Base-by-base conservation (phyloP, 2,797 vertebrate genomes). In the Merluccius polli region DNA sequence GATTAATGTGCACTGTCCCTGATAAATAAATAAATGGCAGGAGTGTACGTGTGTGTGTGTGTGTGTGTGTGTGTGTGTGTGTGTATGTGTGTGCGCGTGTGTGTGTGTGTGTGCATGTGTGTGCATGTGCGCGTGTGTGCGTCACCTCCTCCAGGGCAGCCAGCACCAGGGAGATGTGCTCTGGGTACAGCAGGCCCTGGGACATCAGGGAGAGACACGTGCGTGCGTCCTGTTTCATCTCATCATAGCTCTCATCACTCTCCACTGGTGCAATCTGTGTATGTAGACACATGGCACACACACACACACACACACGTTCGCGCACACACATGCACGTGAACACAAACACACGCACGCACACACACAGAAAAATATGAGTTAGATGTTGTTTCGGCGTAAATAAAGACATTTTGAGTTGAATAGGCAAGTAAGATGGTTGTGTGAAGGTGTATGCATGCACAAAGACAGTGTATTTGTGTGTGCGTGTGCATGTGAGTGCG, bases 141-240 rank as follows among this genome's bases (percentile, higher is more conserved):
- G 3, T 75, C 87, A 98, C 97, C 94, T 98, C 95, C 89, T 95
- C 95, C 90, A 99, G 94, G 75, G 96, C 94, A 86, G 94, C 89
- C 91, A 99, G 92, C 86, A 98, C 96, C 93, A 95, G 92, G 90
- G 96, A 95, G 94, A 98, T 96, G 94, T 99, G 98, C 86, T 97
- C 94, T 77, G 96, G 95, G 93, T 96, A 97, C 79, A 99, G 93
- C 86, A 98, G 94, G 84, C 97, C 96, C 94, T 99, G 98, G 93
- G 97, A 98, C 96, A 99, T 96, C 85, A 99, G 93, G 2, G 96
- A 98, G 84, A 99, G 94, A 91, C 97, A 99, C 85, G 96, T 95
- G 92, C 96, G 97, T 6, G 97, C 96, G 89, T 99, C 98, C 94
- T 96, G 96, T 90, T 99, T 99, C 90, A 99, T 94, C 89, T 99